Percentiles rank a stretch among this genome's conserved stretches.
phyloP scores from a whole-genome alignment of 2,113 vertebrate genomes.

The Uria aalge region DNA sequence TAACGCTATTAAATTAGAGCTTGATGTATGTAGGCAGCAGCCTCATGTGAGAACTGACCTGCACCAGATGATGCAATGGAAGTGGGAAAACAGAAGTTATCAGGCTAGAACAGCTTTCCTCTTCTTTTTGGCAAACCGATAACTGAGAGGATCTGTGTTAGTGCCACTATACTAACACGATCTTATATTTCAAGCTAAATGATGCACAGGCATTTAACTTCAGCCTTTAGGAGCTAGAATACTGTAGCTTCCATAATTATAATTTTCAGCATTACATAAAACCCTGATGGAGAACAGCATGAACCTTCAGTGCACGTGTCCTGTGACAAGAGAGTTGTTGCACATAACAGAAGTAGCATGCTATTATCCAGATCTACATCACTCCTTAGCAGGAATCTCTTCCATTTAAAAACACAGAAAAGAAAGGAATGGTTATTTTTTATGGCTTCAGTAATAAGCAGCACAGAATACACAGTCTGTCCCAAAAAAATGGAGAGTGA shows the following conservation, averaged over 20 bases:
- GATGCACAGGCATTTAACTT: background rate
- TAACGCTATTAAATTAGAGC: background rate
- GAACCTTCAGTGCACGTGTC: rapidly evolving
- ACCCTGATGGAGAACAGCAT: background rate
- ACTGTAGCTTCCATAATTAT: background rate
- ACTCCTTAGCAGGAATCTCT: background rate
- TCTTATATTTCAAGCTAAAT: background rate
- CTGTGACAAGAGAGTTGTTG: background rate
- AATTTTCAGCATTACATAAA: background rate
- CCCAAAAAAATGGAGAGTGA: background rate
- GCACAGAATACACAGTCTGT: background rate
- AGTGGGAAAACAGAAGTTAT: background rate
- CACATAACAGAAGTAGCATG: background rate
- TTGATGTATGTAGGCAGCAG: background rate
- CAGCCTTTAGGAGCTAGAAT: background rate
- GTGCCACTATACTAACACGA: background rate
- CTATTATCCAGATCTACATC: background rate
- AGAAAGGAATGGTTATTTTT: background rate
- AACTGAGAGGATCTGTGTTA: background rate
- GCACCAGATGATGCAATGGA: background rate
- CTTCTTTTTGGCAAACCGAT: background rate
- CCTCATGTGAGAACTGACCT: background rate
- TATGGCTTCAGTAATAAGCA: background rate
- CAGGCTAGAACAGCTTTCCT: background rate
- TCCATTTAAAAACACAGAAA: background rate